Evolutionary conservation across 2,113 vertebrate species (phyloP), one percentile per base, ranked within the genome.

Genomic region (Geococcyx californianus): DNA sequence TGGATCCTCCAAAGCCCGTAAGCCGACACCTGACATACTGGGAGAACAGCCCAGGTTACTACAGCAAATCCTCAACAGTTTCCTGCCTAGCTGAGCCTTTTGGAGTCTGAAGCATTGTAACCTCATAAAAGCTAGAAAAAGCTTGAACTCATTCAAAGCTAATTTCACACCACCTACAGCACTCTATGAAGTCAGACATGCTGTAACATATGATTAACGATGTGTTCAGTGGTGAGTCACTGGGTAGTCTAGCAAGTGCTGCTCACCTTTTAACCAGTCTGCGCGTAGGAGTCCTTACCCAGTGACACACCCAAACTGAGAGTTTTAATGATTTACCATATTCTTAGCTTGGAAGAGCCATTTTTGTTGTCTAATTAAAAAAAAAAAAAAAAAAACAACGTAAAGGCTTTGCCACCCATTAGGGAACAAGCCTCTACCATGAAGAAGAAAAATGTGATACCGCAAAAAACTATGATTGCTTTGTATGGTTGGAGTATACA

Each of bases 111-210:
- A 89, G 70, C 55, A 0, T 31, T 84, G 84, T 87, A 96, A 96
- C 90, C 86, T 95, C 95, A 94, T 93, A 78, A 96, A 96, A 94
- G 94, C 84, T 74, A 75, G 73, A 93, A 93, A 94, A 92, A 93
- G 45, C 74, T 89, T 96, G 90, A 96, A 94, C 77, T 97, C 88
- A 90, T 96, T 95, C 92, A 93, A 34, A 75, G 95, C 93, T 94
- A 78, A 90, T 97, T 96, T 96, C 89, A 95, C 86, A 92, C 93
- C 92, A 95, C 93, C 95, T 96, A 90, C 95, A n/a, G 93, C 42
- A 82, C 72, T 94, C 90, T 90, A 52, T 97, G 93, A 96, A 97
- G 90, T 96, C 93, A 96, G 96, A 96, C 90, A 84, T 96, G 94
- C 92, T 94, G 93, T 96, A 96, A 96, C 88, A 25, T 72, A 93